Percentiles rank a stretch among this genome's conserved stretches.
Evolutionary conservation across 64 coral and sea anemone species (phyloP).

Genomic region (Catalaphyllia jardinei): DNA sequence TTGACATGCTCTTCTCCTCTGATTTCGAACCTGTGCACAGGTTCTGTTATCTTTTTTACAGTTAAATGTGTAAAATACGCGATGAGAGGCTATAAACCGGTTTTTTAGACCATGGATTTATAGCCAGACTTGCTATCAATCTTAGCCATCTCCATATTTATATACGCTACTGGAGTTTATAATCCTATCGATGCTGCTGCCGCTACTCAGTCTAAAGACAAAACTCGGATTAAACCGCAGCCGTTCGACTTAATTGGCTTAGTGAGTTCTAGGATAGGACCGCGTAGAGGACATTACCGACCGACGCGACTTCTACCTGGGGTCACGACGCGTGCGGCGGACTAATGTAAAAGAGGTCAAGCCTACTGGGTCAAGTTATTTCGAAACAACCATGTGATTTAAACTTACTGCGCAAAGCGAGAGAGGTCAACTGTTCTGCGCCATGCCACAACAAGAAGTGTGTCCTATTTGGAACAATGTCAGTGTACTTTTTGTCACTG

Average conservation of each 20-base stretch:
- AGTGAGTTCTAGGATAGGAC: background rate
- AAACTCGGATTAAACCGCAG: background rate
- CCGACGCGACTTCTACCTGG: background rate
- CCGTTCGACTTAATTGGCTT: background rate
- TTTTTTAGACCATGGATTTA: background rate
- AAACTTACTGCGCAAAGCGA: background rate
- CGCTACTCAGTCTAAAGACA: background rate
- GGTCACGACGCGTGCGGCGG: background rate
- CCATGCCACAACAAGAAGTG: no score
- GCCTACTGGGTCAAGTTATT: background rate
- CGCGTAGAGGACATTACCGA: background rate
- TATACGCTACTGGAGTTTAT: slow-evolving; percentile 1
- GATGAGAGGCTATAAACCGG: background rate
- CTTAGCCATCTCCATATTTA: background rate
- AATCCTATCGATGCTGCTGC: background rate
- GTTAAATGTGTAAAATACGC: background rate
- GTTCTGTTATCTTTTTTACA: background rate
- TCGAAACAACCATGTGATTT: background rate
- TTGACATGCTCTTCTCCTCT: background rate
- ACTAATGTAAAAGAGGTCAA: background rate
- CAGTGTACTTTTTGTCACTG: background rate
- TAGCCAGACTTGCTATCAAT: background rate
- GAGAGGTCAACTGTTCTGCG: background rate
- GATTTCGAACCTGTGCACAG: background rate
- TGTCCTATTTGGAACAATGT: background rate